Evolutionary conservation across 2,797 vertebrate species (phyloP).

Genomic region (Rhincodon typus): DNA sequence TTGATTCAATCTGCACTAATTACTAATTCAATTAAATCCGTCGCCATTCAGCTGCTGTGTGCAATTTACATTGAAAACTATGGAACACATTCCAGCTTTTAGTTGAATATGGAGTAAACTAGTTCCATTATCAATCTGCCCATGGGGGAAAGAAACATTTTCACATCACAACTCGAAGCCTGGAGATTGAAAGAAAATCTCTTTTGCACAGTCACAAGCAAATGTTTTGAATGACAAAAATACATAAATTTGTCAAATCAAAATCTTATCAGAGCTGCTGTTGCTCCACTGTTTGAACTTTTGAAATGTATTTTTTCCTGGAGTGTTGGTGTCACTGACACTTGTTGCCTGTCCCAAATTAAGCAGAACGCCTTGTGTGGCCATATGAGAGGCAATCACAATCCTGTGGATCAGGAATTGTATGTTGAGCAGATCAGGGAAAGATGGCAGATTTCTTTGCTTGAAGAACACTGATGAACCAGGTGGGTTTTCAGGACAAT

Average conservation of each 20-base stretch:
- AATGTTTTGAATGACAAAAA: not conserved
- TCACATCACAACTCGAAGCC: not conserved
- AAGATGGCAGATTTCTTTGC: too few relatives aligned
- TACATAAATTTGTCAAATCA: not conserved
- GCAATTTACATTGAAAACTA: not conserved
- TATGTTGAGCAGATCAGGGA: too few relatives aligned
- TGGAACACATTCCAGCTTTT: not conserved
- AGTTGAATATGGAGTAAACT: not conserved
- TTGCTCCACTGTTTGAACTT: not conserved
- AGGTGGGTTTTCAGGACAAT: too few relatives aligned
- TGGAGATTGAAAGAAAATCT: not conserved
- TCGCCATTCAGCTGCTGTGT: not conserved
- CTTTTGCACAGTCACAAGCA: not conserved
- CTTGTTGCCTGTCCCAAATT: too few relatives aligned
- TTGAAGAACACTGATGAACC: too few relatives aligned
- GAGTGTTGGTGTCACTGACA: too few relatives aligned
- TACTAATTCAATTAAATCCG: slow-evolving; percentile 18
- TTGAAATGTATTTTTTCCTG: not conserved
- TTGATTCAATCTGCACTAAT: slow-evolving; percentile 27
- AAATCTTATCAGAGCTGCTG: not conserved
- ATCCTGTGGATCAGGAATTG: too few relatives aligned
- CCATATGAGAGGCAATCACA: too few relatives aligned
- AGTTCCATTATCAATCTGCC: not conserved
- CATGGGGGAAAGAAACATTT: not conserved
- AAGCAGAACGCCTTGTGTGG: too few relatives aligned